These are phyloP conservation scores for Gastrophysa polygoni DNA, from an alignment of 2,888 invertebrate species.

Conservation along the genomic window DNA sequence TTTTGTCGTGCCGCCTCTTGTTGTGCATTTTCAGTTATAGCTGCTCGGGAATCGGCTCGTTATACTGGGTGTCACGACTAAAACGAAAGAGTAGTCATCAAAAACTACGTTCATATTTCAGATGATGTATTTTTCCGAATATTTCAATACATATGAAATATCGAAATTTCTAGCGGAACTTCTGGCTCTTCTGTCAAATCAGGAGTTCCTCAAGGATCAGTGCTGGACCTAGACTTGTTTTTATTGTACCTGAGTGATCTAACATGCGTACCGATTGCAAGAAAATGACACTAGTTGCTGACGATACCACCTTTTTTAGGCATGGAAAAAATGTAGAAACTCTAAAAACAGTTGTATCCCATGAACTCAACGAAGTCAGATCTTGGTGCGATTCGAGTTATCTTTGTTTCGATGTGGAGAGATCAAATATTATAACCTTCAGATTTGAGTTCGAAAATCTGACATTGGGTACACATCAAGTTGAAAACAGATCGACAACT, in stretches of 20 bases:
- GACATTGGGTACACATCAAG: conserved; percentile 1
- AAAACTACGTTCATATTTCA: too few species aligned
- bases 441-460: neutral
- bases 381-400: neutral
- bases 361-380: conserved; percentile 5
- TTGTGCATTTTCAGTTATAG: too few species aligned
- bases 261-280: neutral
- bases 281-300: neutral
- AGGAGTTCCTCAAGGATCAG: conserved; percentile 6
- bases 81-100: too few species aligned
- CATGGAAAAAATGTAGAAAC: conserved; percentile 3
- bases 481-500: conserved; percentile 1
- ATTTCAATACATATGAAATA: too few species aligned
- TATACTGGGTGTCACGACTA: too few species aligned
- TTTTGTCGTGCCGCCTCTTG: too few species aligned
- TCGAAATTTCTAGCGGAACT: neutral
- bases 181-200: too few species aligned
- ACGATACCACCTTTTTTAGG: neutral
- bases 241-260: neutral
- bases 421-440: neutral
- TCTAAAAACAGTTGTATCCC: conserved; percentile 7
- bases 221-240: neutral
- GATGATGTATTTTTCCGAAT: too few species aligned
- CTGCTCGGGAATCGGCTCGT: too few species aligned
- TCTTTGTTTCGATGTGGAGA: neutral